Percentiles rank a stretch among this genome's conserved stretches.
Conservation (phyloP, 2,888 invertebrate species). For the Onthophagus sagittarius region DNA sequence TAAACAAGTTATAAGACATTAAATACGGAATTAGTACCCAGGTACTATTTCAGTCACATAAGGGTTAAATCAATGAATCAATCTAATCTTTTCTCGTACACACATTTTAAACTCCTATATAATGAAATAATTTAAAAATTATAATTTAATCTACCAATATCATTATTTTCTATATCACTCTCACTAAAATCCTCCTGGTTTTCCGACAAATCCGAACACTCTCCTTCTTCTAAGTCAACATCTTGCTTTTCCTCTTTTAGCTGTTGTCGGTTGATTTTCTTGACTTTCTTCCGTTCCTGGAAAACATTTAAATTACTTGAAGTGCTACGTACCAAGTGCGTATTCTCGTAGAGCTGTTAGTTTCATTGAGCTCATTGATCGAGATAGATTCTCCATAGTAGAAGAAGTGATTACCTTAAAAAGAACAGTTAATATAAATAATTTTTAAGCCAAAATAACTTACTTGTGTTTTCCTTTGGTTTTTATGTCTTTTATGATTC, state of each 20-base stretch:
- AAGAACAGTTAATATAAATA: conserved; percentile 25
- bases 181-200: conserved; percentile 21
- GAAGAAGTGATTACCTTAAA: conserved; percentile 48
- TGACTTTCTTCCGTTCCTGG: conserved; percentile 41
- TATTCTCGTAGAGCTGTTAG: conserved; percentile 53
- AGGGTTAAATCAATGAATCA: no score
- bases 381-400: conserved; percentile 45
- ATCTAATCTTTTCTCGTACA: no score
- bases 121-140: background rate
- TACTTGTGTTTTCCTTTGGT: conserved; percentile 32
- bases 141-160: conserved; percentile 9
- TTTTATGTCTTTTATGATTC: conserved; percentile 30
- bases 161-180: background rate
- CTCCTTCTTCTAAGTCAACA: conserved; percentile 60
- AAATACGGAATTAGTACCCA: no score
- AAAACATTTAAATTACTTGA: conserved; percentile 43
- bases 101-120: no score
- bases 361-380: conserved; percentile 46
- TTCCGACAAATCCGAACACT: conserved; percentile 56
- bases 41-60: no score
- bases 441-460: background rate
- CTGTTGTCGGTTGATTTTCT: conserved; percentile 22
- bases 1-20: no score
- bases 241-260: conserved; percentile 24
- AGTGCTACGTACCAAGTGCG: conserved; percentile 54